Base-by-base conservation (phyloP, 2,797 vertebrate species). In the Karalla daura region DNA sequence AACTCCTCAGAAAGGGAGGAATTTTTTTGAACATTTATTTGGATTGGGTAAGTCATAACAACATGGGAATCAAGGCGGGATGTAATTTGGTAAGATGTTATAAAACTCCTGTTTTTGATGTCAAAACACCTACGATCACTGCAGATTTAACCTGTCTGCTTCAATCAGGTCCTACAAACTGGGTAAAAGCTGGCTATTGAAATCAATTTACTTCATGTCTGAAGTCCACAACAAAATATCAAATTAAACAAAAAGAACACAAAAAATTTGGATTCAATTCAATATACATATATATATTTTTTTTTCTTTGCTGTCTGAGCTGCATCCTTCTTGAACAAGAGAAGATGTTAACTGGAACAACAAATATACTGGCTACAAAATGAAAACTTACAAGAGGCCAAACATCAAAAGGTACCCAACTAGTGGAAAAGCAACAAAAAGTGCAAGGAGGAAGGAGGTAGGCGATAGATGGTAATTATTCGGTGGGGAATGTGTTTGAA, bases 1-100 rank as follows among this genome's bases (percentile, higher is more conserved):
- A 32, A 5, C 81, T 78, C 63, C 83, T 78, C 69, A 84, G 63
- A 83, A 81, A 78, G 11, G 27, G 24, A 62, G 45, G 55, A 20
- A 39, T 59, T 59, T 66, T 35, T 65, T 77, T 52, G 65, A 70
- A 28, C 25, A 11, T 67, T 73, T 46, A 21, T 51, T 35, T 47
- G 44, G 61, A 54, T 62, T 4, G 2, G 36, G 13, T 32, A 46
- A 64, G 53, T 78, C 46, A 69, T 62, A 59, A 46, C 25, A 30
- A 52, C 35, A 50, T 20, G 27, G 1, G 18, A 7, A 68, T 52
- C 39, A 18, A 24, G 2, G 15, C 28, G 43, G 47, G 17, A 59
- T 36, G 7, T 58, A 9, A 67, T 61, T 61, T 60, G 30, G 15
- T 43, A 49, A 66, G 27, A 24, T 28, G 15, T 45, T 27, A 43